These are phyloP conservation scores for Halictus rubicundus DNA, from an alignment of 1,140 invertebrate genomes.

Conservation along the genomic window DNA sequence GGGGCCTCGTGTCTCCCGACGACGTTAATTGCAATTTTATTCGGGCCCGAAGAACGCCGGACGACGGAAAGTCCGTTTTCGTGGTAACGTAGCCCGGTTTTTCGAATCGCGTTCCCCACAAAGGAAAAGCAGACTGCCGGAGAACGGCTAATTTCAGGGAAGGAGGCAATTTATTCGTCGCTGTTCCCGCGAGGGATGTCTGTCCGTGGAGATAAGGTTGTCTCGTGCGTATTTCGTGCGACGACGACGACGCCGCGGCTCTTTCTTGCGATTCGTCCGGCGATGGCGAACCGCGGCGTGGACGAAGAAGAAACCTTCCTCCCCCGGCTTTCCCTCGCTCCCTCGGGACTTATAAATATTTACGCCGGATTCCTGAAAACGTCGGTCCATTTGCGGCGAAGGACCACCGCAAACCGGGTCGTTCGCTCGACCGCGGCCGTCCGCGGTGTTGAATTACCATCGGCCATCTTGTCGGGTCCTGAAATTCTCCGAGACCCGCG, in stretches of 20 bases:
- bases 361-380: conserved; percentile 65
- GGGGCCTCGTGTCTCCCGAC: neutral
- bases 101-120: conserved; percentile 1
- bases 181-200: neutral
- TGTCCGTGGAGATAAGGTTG: conserved; percentile 14
- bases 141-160: conserved; percentile 1
- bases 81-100: neutral
- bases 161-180: conserved; percentile 41
- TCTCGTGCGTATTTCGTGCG: conserved; percentile 2
- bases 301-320: conserved; percentile 15
- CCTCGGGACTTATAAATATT: conserved; percentile 69
- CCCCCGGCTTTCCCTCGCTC: conserved; percentile 36
- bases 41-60: neutral
- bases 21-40: conserved; percentile 29
- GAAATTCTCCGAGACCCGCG: conserved; percentile 33
- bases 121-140: conserved; percentile 13
- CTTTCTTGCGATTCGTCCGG: conserved; percentile 18
- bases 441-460: conserved; percentile 61
- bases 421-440: conserved; percentile 23
- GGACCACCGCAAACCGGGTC: conserved; percentile 59
- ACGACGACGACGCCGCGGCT: too few species aligned
- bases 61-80: neutral
- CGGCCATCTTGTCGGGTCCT: conserved; percentile 21
- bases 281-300: conserved; percentile 28
- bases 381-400: conserved; percentile 57